Evolutionary conservation across 2,113 vertebrate genomes (phyloP), one percentile per base, ranked within the genome.

Genomic region (Mirounga angustirostris): DNA sequence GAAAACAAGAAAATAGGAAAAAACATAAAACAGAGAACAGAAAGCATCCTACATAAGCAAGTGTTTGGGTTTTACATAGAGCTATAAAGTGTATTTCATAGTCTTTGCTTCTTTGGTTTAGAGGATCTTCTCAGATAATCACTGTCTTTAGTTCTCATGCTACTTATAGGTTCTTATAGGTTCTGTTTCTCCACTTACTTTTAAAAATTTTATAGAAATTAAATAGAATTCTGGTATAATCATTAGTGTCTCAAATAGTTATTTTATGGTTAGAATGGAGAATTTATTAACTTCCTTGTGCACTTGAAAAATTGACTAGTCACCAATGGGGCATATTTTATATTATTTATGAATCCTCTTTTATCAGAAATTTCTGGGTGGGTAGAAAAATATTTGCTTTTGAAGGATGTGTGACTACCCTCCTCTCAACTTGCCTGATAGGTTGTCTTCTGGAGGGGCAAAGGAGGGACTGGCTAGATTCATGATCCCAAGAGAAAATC

Each of bases 61-160:
- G 14, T 33, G 40, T 87, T 21, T 13, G 43, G 13, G 4, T 63
- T 58, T 85, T 58, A 61, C 36, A 1, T 14, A 56, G 74, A 79
- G 12, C n/a, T 59, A 56, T 73, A 63, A 84, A n/a, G 16, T 71
- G 40, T n/a, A 5, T 26, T 92, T 81, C 22, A 50, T 0, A 50
- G 56, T 82, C 80, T 92, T 96, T 28, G 52, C 33, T 46, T 87
- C 67, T 91, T 91, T 84, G 76, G 46, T 69, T 86, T 76, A 90
- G 73, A 94, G 52, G 82, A 50, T 85, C 13, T 6, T 28, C 74
- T 87, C 15, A 74, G 24, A 63, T 87, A 93, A 56, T 63, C 15
- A 50, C 91, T 87, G 63, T 3, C 63, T 71, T 89, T 89, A 33
- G 26, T 89, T 83, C 79, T 88, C 59, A 89, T n/a, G 78, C 52